Evolutionary conservation across 2,113 vertebrate genomes (phyloP).

Genomic region (Stigmatopora argus): DNA sequence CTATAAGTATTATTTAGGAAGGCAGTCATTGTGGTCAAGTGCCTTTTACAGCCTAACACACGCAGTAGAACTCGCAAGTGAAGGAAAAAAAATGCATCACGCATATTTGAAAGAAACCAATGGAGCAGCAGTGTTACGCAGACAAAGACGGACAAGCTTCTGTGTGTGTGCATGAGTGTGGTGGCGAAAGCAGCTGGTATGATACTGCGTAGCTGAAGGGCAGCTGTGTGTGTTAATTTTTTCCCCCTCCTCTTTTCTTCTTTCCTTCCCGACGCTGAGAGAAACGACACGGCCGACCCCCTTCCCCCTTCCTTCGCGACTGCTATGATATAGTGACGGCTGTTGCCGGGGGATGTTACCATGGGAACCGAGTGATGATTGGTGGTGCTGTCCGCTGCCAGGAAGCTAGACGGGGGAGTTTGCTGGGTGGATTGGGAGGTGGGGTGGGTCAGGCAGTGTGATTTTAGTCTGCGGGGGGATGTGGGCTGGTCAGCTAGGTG

Average conservation of each 20-base stretch:
- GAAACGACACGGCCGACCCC: constrained; percentile 82
- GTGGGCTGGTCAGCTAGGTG: constrained; percentile 49
- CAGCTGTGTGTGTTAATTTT: constrained; percentile 58
- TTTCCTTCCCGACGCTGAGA: constrained; percentile 67
- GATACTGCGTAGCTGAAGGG: constrained; percentile 55
- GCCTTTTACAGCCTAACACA: background rate
- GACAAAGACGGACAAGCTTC: constrained; percentile 45
- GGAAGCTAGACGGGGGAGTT: constrained; percentile 77
- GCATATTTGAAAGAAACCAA: constrained; percentile 43
- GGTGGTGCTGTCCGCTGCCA: constrained; percentile 80
- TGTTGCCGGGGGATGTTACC: constrained; percentile 86
- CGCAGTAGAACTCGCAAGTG: background rate
- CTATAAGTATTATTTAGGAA: background rate
- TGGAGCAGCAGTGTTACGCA: constrained; percentile 37
- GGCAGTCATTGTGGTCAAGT: background rate
- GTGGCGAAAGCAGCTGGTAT: constrained; percentile 61
- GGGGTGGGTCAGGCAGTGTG: constrained; percentile 37
- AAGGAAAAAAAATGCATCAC: constrained; percentile 16
- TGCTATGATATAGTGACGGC: constrained; percentile 87
- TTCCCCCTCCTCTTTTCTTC: constrained; percentile 35
- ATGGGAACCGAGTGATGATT: constrained; percentile 87
- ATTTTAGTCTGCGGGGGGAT: constrained; percentile 45
- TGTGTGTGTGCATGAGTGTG: constrained; percentile 30
- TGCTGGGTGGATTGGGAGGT: constrained; percentile 67
- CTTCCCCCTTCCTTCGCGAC: constrained; percentile 62